Evolutionary conservation across 2,113 vertebrate genomes (phyloP).

Genomic region (Turdus rufiventris): DNA sequence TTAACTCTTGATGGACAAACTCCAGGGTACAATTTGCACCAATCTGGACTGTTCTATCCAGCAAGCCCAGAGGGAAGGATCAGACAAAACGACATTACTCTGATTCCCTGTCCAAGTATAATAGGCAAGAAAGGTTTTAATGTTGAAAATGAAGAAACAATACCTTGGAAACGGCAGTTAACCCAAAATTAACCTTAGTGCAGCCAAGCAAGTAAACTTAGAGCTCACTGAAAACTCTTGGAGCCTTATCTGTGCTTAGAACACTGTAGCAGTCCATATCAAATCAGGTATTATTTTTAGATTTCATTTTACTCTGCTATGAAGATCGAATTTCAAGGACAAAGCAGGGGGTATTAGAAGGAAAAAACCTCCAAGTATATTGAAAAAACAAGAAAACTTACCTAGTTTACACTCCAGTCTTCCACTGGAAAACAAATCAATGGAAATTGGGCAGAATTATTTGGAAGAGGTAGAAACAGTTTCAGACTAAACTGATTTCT

Average conservation of each 20-base stretch:
- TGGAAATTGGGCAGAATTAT: neutral
- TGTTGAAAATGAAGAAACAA: neutral
- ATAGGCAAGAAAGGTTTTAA: neutral
- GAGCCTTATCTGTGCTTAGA: neutral
- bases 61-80: neutral
- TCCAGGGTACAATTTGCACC: neutral
- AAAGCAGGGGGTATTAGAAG: neutral
- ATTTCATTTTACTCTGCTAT: neutral
- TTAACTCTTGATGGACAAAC: neutral
- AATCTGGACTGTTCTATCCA: neutral
- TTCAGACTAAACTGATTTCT: neutral
- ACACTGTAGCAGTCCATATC: neutral
- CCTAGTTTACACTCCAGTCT: neutral
- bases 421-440: neutral
- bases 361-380: accelerated
- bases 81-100: neutral
- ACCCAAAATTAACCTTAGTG: accelerated
- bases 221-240: neutral
- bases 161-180: neutral
- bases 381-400: neutral
- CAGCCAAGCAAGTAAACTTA: neutral
- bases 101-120: neutral
- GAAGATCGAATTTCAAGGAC: neutral
- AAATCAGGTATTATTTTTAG: neutral
- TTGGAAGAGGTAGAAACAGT: neutral